These are phyloP conservation scores for Cheiracanthium punctorium DNA, from an alignment of 2,888 invertebrate species.

Conservation along the genomic window DNA sequence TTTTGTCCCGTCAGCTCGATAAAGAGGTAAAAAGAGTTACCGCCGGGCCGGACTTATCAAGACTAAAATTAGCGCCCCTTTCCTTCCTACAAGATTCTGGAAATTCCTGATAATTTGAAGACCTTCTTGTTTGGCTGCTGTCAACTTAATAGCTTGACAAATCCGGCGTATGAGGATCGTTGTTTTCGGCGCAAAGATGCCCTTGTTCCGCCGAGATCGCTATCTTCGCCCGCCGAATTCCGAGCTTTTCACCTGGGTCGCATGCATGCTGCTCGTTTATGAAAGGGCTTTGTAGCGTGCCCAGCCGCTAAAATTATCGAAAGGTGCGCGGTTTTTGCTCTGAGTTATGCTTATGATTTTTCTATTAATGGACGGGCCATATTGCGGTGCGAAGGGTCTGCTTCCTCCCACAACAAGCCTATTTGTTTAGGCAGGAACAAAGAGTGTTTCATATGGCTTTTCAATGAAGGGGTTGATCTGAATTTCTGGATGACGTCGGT, in stretches of 20 bases:
- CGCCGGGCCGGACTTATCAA: neutral
- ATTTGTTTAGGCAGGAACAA: neutral
- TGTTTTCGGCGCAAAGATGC: neutral
- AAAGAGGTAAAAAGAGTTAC: no score
- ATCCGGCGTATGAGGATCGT: neutral
- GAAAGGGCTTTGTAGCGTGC: neutral
- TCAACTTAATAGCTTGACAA: constrained; percentile 5
- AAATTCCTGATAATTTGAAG: constrained; percentile 15
- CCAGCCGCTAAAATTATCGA: neutral
- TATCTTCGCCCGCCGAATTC: neutral
- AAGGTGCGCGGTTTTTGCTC: constrained; percentile 2
- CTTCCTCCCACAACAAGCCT: neutral
- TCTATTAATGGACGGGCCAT: constrained; percentile 6
- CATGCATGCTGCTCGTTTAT: neutral
- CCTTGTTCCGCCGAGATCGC: neutral
- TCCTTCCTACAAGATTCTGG: neutral
- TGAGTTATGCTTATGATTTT: neutral
- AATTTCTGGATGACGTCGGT: neutral
- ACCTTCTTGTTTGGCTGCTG: neutral
- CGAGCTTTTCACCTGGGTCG: constrained; percentile 1
- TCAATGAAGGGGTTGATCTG: constrained; percentile 9
- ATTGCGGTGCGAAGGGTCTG: neutral
- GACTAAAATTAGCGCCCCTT: neutral
- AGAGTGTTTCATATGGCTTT: neutral
- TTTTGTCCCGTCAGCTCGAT: no score